Conservation (phyloP, 30 jellyfish, hydroid and myxozoan genomes). For the Sanderia malayensis region DNA sequence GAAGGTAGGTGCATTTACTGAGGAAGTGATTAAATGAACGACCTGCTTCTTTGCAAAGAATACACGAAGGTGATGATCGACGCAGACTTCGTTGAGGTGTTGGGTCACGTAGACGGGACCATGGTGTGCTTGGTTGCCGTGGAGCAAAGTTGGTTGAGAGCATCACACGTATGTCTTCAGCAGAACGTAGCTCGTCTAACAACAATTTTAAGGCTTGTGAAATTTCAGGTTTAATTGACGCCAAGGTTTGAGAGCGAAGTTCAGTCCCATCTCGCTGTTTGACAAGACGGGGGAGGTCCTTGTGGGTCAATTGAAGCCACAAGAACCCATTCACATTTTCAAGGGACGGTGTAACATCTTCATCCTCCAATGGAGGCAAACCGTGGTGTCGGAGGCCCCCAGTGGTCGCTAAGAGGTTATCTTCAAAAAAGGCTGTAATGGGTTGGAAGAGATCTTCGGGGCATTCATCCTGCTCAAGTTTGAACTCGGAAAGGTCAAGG, state of each 20-base stretch:
- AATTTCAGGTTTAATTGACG: slow-evolving; percentile 49
- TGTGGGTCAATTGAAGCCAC: slow-evolving; percentile 47
- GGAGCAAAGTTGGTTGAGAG: slow-evolving; percentile 8
- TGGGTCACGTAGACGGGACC: slow-evolving; percentile 7
- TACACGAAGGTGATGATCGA: slow-evolving; percentile 4
- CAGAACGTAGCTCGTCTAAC: slow-evolving; percentile 21
- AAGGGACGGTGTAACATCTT: slow-evolving; percentile 31
- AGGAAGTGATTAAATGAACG: slow-evolving; percentile 35
- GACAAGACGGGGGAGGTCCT: slow-evolving; percentile 17
- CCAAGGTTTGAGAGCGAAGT: slow-evolving; percentile 35
- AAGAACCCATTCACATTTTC: slow-evolving; percentile 33
- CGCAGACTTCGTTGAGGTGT: background rate
- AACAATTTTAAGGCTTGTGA: slow-evolving; percentile 57
- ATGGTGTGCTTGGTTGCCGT: background rate
- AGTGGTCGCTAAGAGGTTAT: slow-evolving; percentile 19
- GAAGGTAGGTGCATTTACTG: slow-evolving; percentile 16
- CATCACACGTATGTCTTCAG: slow-evolving; percentile 28
- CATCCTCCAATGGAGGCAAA: slow-evolving; percentile 28
- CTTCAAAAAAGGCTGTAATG: slow-evolving; percentile 34
- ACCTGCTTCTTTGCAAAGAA: background rate
- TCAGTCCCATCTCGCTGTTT: slow-evolving; percentile 52
- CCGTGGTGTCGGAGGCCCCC: slow-evolving; percentile 36
- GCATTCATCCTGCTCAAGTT: no score
- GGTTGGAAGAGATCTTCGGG: slow-evolving; percentile 61
- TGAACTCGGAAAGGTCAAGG: no score